Base-by-base conservation (phyloP, 2,888 invertebrate species). In the Drosophila emarginata region DNA sequence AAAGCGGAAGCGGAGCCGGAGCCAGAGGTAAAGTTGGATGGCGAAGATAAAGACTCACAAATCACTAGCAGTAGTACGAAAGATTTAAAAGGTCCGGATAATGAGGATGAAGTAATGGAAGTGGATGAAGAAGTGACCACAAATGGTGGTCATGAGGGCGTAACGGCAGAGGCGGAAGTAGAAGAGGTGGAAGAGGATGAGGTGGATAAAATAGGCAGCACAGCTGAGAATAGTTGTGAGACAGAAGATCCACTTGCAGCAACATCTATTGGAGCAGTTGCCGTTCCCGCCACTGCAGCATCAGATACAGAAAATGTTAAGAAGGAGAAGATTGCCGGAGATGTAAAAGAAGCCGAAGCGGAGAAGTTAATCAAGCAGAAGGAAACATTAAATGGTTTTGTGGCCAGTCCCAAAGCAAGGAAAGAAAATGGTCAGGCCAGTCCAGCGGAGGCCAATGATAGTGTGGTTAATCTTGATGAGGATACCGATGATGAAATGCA, bases 11-110 rank as follows among this genome's bases (percentile, higher is more conserved):
- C 14, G 4, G 12, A 45, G 12, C 45, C 37, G 12, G 39, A 52
- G 14, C 70, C 71, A 37, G 77, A 78, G 36, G 74, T 65, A 36
- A 77, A 79, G 21, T 80, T 81, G 2, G 82, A 80, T 18, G 71
- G 74, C 9, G 73, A 72, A 53, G 87, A 77, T 23, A 91, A 89
- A 51, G 90, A 91, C 70, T 91, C 91, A 66, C 90, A 91, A 80
- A 89, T 90, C 66, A 90, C 85, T n/a, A 90, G 89, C 64, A 87
- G 77, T 21, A 90, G 90, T 56, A 87, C 91, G 11, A 78, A 88
- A 59, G 68, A 77, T 61, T 63, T 62, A 12, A 45, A 45, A 45
- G 45, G 14, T 45, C 45, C 64, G 2, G 87, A 74, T 18, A 78
- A 72, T 1, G 88, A 74, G 21, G 78, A 73, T 0, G 88, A 87